These are phyloP conservation scores for Xyliphius kryptos DNA, from an alignment of 2,113 vertebrate species.

Conservation along the genomic window DNA sequence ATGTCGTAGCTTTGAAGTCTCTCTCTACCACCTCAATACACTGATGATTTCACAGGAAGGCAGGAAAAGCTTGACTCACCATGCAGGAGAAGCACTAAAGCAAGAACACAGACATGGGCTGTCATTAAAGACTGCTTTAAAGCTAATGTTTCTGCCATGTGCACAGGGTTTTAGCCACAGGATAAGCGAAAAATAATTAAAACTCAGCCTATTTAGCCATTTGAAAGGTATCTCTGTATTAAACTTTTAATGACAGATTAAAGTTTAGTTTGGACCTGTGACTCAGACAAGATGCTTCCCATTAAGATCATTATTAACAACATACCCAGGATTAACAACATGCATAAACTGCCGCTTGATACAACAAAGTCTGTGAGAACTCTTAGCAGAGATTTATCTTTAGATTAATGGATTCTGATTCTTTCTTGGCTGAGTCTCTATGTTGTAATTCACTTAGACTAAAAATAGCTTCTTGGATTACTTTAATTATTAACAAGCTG, in stretches of 20 bases:
- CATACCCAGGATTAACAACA: slow-evolving; percentile 26
- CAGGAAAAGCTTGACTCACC: slow-evolving; percentile 45
- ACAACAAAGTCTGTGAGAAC: slow-evolving; percentile 16
- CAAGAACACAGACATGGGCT: slow-evolving; percentile 50
- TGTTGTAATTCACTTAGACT: slow-evolving; percentile 16
- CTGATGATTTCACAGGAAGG: slow-evolving; percentile 56
- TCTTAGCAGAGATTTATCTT: slow-evolving; percentile 25
- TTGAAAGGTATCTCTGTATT: slow-evolving; percentile 38
- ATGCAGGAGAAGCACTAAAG: slow-evolving; percentile 52
- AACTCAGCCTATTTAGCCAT: slow-evolving; percentile 47
- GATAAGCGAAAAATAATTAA: slow-evolving; percentile 45
- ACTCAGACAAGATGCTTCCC: slow-evolving; percentile 24
- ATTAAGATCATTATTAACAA: slow-evolving; percentile 31
- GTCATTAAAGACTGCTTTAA: slow-evolving; percentile 60
- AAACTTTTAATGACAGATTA: slow-evolving; percentile 32
- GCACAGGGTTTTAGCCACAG: slow-evolving; percentile 36
- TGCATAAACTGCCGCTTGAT: slow-evolving; percentile 26
- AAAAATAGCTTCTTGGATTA: slow-evolving; percentile 19
- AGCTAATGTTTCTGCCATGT: slow-evolving; percentile 57
- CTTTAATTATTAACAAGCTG: slow-evolving; percentile 20
- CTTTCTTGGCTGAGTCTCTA: slow-evolving; percentile 10
- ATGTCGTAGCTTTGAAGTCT: slow-evolving; percentile 49
- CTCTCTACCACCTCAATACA: slow-evolving; percentile 42
- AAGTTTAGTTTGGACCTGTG: slow-evolving; percentile 20
- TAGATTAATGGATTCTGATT: slow-evolving; percentile 18